Base-by-base conservation (phyloP, 2,113 vertebrate species). In the Gobius niger region DNA sequence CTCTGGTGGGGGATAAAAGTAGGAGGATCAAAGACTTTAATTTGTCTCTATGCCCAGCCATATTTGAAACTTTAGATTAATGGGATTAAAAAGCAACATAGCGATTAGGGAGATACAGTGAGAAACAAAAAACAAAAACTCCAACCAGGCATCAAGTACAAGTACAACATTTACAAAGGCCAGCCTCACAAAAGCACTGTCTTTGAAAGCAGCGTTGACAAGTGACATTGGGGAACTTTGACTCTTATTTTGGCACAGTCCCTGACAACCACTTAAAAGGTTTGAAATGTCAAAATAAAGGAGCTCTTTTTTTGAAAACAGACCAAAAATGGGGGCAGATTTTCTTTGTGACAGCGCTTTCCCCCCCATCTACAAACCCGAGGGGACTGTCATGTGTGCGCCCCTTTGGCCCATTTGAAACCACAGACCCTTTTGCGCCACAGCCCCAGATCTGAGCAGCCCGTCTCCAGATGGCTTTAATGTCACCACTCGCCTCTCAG, bases 391-490 rank as follows among this genome's bases (percentile, higher is more conserved):
- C 46, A 52, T 47, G 72, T 47, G 72, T 60, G 68, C 44, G 1
- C 63, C 15, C 24, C 4, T 66, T 41, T 47, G 67, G 54, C 67
- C 65, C 34, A 51, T 52, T 56, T 51, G 65, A 49, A 66, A 47
- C 63, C 49, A 61, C 12, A 71, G 54, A 78, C 65, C 49, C 72
- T 57, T n/a, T n/a, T 7, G 8, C 66, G 79, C n/a, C 53, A 63
- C 56, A 65, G 7, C 15, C 44, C 49, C 52, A 68, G 57, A 78
- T 77, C 67, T 75, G 75, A 84, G 69, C 4, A 19, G 65, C 70
- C 76, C 41, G 9, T 50, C 24, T 34, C 54, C 90, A 90, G 85
- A 86, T 89, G 88, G 82, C 87, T 89, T 87, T 89, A 88, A 90
- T 90, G 89, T 84, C 84, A 78, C 73, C 73, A 80, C 49, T 54